These are phyloP conservation scores for Albula glossodonta DNA, from an alignment of 2,113 vertebrate genomes.

Conservation along the genomic window DNA sequence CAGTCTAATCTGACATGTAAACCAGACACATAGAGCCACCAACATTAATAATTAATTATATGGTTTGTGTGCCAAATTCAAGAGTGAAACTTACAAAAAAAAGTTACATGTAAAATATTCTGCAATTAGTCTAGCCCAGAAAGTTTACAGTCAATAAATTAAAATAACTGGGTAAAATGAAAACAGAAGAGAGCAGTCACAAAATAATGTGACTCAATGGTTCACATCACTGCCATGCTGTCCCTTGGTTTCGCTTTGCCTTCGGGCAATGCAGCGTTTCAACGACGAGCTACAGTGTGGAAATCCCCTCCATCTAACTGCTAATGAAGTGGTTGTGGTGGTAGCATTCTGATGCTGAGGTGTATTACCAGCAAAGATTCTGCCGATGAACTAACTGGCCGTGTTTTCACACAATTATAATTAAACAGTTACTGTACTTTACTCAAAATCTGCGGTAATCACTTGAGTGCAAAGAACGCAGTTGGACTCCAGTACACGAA, in stretches of 20 bases:
- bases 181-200: not conserved
- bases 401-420: not conserved
- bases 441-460: not conserved
- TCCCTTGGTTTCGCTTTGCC: conserved; percentile 8
- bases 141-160: too few species aligned
- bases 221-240: not conserved
- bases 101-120: too few species aligned
- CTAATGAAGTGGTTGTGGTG: conserved; percentile 2
- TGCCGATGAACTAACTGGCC: not conserved
- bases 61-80: not conserved
- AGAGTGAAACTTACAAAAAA: not conserved
- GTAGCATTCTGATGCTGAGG: not conserved
- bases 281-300: not conserved
- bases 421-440: not conserved
- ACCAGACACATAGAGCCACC: not conserved
- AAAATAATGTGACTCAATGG: not conserved
- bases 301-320: conserved; percentile 21
- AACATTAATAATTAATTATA: not conserved
- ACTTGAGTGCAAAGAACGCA: too few species aligned
- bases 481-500: not conserved
- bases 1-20: not conserved
- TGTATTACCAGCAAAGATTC: not conserved
- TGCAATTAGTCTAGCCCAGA: too few species aligned
- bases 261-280: not conserved
- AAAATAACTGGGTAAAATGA: too few species aligned